phyloP scores from a whole-genome alignment of 2,113 vertebrate genomes.

The Corapipo altera region DNA sequence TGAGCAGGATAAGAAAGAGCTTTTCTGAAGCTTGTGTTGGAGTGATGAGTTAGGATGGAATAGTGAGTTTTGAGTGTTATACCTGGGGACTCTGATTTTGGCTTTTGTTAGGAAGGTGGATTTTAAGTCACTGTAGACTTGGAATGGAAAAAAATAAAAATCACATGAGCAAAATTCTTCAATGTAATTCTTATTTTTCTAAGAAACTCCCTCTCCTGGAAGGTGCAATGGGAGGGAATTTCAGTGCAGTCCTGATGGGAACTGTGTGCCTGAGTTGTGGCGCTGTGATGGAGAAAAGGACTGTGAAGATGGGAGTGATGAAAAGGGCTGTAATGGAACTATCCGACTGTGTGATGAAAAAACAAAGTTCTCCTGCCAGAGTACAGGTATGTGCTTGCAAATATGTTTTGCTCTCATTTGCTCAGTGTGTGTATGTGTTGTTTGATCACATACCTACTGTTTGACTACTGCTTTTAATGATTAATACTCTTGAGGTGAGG shows the following conservation, averaged over 20 bases:
- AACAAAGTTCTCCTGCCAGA: constrained; percentile 93
- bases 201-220: constrained; percentile 82
- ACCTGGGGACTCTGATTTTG: not conserved
- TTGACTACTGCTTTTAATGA: not conserved
- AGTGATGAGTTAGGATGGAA: not conserved
- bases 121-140: not conserved
- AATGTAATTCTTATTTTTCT: constrained; percentile 19
- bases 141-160: not conserved
- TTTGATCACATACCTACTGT: not conserved
- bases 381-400: constrained; percentile 78
- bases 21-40: not conserved
- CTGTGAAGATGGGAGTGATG: constrained; percentile 94
- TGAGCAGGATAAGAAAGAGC: not conserved
- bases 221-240: constrained; percentile 90
- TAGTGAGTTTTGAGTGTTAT: not conserved
- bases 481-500: not conserved
- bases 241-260: constrained; percentile 89
- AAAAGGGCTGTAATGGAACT: constrained; percentile 89
- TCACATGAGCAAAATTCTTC: not conserved
- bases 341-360: constrained; percentile 87
- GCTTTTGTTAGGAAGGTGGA: not conserved
- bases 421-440: not conserved
- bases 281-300: constrained; percentile 95
- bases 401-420: not conserved
- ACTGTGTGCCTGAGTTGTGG: constrained; percentile 92